These are phyloP conservation scores for Vanessa cardui DNA, from an alignment of 2,888 invertebrate species.

Conservation along the genomic window DNA sequence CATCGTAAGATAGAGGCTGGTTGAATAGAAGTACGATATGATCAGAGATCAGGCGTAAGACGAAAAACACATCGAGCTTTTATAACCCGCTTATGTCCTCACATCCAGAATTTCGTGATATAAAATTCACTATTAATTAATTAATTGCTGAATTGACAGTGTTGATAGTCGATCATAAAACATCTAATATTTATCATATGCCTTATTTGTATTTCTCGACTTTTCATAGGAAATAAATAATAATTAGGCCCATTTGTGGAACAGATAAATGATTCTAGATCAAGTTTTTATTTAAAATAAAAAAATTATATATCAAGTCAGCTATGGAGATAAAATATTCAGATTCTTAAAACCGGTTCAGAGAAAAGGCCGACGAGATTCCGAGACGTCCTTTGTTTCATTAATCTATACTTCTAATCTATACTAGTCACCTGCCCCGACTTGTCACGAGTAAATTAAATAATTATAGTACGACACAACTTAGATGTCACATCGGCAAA, in stretches of 20 bases:
- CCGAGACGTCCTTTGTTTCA: slow-evolving; percentile 18
- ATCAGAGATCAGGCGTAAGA: no score
- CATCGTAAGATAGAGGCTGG: no score
- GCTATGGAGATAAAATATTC: slow-evolving; percentile 9
- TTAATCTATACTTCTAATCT: slow-evolving; percentile 1
- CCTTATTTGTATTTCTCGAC: neutral
- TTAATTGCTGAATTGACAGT: no score
- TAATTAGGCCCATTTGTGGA: neutral
- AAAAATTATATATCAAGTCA: neutral
- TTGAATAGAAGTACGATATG: no score
- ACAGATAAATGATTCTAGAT: neutral
- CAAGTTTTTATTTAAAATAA: slow-evolving; percentile 11
- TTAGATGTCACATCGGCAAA: no score
- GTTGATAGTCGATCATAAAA: no score
- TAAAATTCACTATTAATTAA: no score
- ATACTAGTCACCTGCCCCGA: neutral
- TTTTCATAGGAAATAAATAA: slow-evolving; percentile 6
- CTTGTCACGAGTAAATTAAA: neutral
- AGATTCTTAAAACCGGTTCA: slow-evolving; percentile 9
- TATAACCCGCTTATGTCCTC: no score
- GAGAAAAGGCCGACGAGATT: slow-evolving; percentile 25
- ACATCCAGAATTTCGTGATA: no score
- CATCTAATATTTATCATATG: no score
- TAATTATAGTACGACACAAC: neutral
- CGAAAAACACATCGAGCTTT: no score